These are phyloP conservation scores for Nothoprocta pentlandii DNA, from an alignment of 2,113 vertebrate genomes.

Conservation along the genomic window DNA sequence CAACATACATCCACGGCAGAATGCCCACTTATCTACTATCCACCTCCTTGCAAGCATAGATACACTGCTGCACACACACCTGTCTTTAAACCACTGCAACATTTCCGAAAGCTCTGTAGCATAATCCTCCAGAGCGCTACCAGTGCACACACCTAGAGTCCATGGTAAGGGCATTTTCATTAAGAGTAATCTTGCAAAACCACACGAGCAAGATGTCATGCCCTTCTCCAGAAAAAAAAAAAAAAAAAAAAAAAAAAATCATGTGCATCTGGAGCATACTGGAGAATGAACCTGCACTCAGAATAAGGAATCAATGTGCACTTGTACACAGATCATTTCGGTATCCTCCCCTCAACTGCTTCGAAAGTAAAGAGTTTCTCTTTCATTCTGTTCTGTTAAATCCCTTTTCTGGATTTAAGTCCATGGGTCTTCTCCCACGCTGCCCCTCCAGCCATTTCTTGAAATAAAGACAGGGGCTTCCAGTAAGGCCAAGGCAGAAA, in stretches of 20 bases:
- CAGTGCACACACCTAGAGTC: fast-evolving
- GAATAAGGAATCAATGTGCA: background rate
- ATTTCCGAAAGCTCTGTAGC: background rate
- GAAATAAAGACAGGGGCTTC: background rate
- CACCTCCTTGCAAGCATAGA: background rate
- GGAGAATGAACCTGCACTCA: background rate
- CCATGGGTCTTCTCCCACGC: background rate
- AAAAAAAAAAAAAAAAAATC: no score
- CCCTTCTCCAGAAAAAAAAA: background rate
- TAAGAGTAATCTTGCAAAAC: background rate
- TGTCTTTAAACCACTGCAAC: fast-evolving
- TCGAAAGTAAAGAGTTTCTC: background rate
- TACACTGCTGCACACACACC: background rate
- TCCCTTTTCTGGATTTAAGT: constrained; percentile 3
- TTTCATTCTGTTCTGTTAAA: no score
- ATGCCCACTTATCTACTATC: background rate
- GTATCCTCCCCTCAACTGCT: background rate
- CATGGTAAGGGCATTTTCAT: fast-evolving
- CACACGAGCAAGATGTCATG: background rate
- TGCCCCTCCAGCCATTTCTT: background rate
- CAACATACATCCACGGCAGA: background rate
- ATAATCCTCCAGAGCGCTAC: background rate
- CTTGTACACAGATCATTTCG: background rate
- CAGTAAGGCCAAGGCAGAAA: constrained; percentile 28
- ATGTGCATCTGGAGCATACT: fast-evolving